phyloP scores from a whole-genome alignment of 2,113 vertebrate species.

The Poicephalus gulielmi region DNA sequence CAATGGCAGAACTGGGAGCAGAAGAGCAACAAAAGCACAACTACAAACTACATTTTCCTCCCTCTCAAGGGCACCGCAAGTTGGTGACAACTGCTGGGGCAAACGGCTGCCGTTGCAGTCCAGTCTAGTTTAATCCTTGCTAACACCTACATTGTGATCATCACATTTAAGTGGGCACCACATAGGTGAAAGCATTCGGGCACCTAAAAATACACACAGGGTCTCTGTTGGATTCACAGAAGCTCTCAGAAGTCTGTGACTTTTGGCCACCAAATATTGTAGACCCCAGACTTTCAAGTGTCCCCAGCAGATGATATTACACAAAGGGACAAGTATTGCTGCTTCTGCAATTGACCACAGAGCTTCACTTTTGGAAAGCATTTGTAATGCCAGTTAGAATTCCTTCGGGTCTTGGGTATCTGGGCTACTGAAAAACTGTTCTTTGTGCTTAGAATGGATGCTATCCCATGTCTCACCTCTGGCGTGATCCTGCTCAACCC shows the following conservation, averaged over 20 bases:
- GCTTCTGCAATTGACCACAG: neutral
- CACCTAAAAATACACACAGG: neutral
- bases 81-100: neutral
- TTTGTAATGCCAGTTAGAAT: neutral
- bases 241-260: neutral
- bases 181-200: neutral
- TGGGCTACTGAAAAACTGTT: neutral
- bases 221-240: neutral
- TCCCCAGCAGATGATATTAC: neutral
- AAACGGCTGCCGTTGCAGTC: neutral
- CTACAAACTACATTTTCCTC: neutral
- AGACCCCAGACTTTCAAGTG: neutral
- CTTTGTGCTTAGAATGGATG: neutral
- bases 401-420: neutral
- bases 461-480: neutral
- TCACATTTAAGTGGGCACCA: accelerated
- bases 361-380: neutral
- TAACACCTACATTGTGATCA: neutral
- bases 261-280: neutral
- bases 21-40: accelerated
- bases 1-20: neutral
- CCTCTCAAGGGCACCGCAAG: neutral
- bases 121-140: neutral
- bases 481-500: neutral
- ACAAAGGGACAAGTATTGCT: neutral